Evolutionary conservation across 2,113 vertebrate genomes (phyloP).

Genomic region (Macrotis lagotis): DNA sequence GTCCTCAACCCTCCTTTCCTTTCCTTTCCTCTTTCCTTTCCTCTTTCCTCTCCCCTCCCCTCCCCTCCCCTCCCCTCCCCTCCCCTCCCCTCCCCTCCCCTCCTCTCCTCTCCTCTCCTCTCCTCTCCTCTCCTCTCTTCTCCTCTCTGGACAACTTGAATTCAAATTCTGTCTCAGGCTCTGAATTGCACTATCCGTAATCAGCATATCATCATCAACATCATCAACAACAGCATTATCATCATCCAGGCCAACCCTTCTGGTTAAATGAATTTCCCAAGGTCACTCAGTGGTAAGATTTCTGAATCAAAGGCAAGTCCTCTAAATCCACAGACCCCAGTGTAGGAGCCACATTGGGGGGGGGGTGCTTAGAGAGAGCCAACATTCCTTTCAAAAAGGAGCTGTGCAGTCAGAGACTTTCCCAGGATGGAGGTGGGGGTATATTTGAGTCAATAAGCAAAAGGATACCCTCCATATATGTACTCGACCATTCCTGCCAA

Average conservation of each 20-base stretch:
- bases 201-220: no score
- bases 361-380: background rate
- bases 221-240: background rate
- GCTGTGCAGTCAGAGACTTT: background rate
- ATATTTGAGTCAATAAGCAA: background rate
- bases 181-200: no score
- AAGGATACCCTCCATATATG: background rate
- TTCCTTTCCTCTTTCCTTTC: no score
- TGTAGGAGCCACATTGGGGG: background rate
- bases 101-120: no score
- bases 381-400: background rate
- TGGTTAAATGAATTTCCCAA: background rate
- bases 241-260: background rate
- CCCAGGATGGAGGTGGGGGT: background rate
- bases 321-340: background rate
- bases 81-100: no score
- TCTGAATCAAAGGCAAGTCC: background rate
- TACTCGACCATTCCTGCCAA: background rate
- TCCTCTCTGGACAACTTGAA: background rate
- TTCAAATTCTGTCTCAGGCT: background rate
- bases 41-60: no score
- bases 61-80: no score
- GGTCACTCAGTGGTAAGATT: background rate
- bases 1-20: background rate
- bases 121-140: no score